Evolutionary conservation across 2,113 vertebrate species (phyloP).

Genomic region (Datnioides undecimradiatus): DNA sequence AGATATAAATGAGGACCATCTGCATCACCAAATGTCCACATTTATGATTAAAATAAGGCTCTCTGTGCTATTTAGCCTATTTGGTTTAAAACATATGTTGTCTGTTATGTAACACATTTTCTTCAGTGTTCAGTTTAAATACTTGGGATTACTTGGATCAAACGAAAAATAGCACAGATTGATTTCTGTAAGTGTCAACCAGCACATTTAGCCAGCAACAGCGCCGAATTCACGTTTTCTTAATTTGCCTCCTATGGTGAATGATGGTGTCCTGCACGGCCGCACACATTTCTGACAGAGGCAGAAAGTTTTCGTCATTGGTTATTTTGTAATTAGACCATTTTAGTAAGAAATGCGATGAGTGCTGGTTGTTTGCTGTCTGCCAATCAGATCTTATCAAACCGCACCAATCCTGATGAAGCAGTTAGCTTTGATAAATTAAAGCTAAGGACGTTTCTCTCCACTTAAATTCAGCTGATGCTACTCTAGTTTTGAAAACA

Average conservation of each 20-base stretch:
- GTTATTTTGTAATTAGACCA: no score
- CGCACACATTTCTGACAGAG: background rate
- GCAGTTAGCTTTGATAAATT: background rate
- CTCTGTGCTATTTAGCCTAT: background rate
- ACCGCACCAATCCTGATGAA: background rate
- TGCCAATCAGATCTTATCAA: background rate
- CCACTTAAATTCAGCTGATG: background rate
- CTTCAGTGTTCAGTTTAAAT: background rate
- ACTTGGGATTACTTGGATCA: background rate
- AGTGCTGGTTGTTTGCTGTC: background rate
- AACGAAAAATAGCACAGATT: background rate
- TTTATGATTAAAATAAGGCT: slow-evolving; percentile 27
- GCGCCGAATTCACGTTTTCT: no score
- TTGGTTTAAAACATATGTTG: background rate
- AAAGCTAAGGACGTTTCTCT: background rate
- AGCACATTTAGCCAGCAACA: background rate
- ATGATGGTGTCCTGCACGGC: background rate
- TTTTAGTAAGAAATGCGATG: no score
- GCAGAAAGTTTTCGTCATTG: background rate
- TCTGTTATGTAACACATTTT: background rate
- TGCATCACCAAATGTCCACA: slow-evolving; percentile 60
- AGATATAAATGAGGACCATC: slow-evolving; percentile 70
- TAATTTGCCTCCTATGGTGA: no score
- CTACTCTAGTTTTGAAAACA: background rate
- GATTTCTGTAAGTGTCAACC: background rate